Base-by-base conservation (phyloP, 2,888 invertebrate species). In the Drosophila stalkeri region DNA sequence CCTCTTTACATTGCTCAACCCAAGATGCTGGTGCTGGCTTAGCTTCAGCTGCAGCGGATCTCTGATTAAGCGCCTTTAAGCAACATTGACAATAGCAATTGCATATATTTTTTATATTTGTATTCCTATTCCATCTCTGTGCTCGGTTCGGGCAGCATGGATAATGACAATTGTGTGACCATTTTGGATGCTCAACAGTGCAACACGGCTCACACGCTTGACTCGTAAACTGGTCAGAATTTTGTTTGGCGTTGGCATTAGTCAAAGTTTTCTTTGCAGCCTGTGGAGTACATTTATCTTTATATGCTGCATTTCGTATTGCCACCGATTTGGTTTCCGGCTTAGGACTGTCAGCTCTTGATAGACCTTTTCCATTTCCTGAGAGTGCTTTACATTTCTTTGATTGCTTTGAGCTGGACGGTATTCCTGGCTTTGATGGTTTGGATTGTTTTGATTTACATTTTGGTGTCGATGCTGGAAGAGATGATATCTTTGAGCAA, bases 71-170 rank as follows among this genome's bases (percentile, higher is more conserved):
- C 12, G 18, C 33, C 51, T 8, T 18, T 2, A 33, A 1, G 18
- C 51, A 51, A 8, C 33, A 33, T 6, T 51, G 33, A 14, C 51
- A 51, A 20, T 35, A 33, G 51, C 51, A 33, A 14, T 51, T 51
- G 35, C 33, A 51, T 3, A 51, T 12, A 6, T 12, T 51, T 1
- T 12, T 31, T 4, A 3, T 14, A 6, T 3, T 33, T 18, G 3
- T 3, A 14, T 33, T 35, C 12, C 8, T 2, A 1, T 31, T 7
- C n/a, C 27, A 1, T 27, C n/a, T n/a, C 11, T n/a, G 23, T 7
- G 6, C 12, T 3, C n/a, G 7, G 3, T 27, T 39, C 6, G 1
- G 11, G 23, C 6, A 11, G 6, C 16, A 2, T 5, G 8, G 14
- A 37, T 8, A 35, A 4, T 7, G 12, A 14, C 18, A 14, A 9